phyloP scores from a whole-genome alignment of 2,113 vertebrate genomes.

The Accipiter virgatus region DNA sequence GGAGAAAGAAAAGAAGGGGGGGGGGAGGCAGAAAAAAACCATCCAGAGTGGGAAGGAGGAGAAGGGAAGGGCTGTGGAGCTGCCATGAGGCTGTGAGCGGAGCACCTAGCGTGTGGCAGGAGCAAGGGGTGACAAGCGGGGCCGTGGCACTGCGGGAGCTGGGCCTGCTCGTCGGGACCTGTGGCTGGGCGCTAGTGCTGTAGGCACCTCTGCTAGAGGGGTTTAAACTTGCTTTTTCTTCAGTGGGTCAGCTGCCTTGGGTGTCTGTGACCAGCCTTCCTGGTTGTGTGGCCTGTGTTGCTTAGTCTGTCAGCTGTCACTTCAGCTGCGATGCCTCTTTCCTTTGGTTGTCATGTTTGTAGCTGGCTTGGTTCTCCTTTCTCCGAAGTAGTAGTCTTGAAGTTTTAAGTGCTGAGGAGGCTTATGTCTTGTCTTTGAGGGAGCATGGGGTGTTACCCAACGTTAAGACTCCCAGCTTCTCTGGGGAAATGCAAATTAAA shows the following conservation, averaged over 20 bases:
- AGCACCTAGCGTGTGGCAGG: not conserved
- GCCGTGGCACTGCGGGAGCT: not conserved
- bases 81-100: not conserved
- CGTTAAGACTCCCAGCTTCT: not conserved
- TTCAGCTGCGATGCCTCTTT: not conserved
- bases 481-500: not conserved
- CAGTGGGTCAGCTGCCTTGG: not conserved
- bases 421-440: not conserved
- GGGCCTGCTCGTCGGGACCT: not conserved
- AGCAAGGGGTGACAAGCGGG: not conserved
- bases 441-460: not conserved
- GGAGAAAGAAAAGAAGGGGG: fast-evolving
- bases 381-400: not conserved
- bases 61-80: not conserved
- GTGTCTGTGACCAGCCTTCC: not conserved
- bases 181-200: too few species aligned
- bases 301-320: not conserved
- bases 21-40: fast-evolving
- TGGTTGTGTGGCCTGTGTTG: not conserved
- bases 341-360: not conserved
- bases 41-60: not conserved
- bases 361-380: not conserved
- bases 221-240: not conserved
- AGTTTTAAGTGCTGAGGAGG: not conserved
- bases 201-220: fast-evolving